Base-by-base conservation (phyloP, 23 tunicate species). In the Diplosoma virens region DNA sequence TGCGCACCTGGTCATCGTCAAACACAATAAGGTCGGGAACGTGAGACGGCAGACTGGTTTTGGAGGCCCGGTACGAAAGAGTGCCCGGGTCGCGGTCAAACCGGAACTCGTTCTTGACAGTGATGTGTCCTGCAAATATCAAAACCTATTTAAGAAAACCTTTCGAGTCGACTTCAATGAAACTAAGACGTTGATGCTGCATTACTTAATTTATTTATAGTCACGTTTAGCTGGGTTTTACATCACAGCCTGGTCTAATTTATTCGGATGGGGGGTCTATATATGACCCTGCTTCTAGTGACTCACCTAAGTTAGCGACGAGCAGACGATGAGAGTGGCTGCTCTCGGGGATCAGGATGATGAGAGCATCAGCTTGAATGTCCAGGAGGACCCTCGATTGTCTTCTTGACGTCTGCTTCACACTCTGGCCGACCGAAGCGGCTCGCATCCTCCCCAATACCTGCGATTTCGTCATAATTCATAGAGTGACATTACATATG, bases 351-450 rank as follows among this genome's bases (percentile, higher is more conserved):
- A 94, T 78, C 5, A 94, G 84, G 45, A 94, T 64, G 29, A 87
- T 83, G 1, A 95, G 83, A 32, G 89, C 77, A 26, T 66, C 88
- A 7, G 96, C 83, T 71, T 91, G 77, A 17, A 95, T 76, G 35
- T 89, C 96, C 45, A 95, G 59, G 21, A 32, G 46, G 18, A 95
- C 81, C 27, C 99, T 73, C 3, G 82, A 80, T 69, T 82, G 89
- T 60, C 99, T 54, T 25, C 93, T 25, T n/a, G 90, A 85, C 23
- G 78, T 54, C 58, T 37, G 50, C 24, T 77, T 66, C 14, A 92
- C 86, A 27, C 77, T 81, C 53, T 92, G 97, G 21, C 97, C 97
- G 9, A 92, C 97, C 25, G 97, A 92, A 9, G 97, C 97, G 11
- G 97, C 91, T 53, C 97, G 55, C 97, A 85, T 85, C 27, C 97